phyloP scores from a whole-genome alignment of 2,888 invertebrate species.

The Heteropelma amictum region DNA sequence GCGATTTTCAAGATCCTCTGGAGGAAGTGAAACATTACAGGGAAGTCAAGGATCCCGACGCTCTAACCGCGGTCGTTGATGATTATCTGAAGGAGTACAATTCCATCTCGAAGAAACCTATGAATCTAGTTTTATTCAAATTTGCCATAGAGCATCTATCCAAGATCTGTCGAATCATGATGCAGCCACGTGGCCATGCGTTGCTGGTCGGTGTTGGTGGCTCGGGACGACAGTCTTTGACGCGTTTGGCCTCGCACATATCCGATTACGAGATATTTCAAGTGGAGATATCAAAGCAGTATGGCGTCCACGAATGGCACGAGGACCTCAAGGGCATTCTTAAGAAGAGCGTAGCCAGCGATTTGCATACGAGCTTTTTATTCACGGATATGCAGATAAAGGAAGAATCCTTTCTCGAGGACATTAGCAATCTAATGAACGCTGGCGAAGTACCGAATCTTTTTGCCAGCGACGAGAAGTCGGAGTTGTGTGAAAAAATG shows the following conservation, averaged over 20 bases:
- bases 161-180: constrained; percentile 91
- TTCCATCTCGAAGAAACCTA: constrained; percentile 96
- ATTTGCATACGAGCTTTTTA: constrained; percentile 91
- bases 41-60: constrained; percentile 90
- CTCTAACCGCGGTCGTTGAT: constrained; percentile 88
- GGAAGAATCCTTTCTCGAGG: constrained; percentile 95
- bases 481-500: constrained; percentile 96
- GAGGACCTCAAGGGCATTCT: constrained; percentile 93
- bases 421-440: constrained; percentile 94
- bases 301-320: constrained; percentile 92
- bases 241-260: constrained; percentile 93
- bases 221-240: constrained; percentile 94
- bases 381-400: constrained; percentile 96
- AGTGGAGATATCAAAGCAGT: constrained; percentile 94
- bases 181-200: constrained; percentile 94
- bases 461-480: constrained; percentile 90
- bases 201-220: constrained; percentile 95
- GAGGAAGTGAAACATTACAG: constrained; percentile 88
- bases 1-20: constrained; percentile 96
- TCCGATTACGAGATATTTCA: constrained; percentile 94
- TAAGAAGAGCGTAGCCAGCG: constrained; percentile 88
- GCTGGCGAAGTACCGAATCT: constrained; percentile 96
- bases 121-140: constrained; percentile 95
- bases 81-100: constrained; percentile 94
- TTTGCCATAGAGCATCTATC: constrained; percentile 97